A percentile compares a stretch with the other conserved stretches of the same genome.
Conservation (phyloP, 2,888 invertebrate species). For the Philonicus albiceps region DNA sequence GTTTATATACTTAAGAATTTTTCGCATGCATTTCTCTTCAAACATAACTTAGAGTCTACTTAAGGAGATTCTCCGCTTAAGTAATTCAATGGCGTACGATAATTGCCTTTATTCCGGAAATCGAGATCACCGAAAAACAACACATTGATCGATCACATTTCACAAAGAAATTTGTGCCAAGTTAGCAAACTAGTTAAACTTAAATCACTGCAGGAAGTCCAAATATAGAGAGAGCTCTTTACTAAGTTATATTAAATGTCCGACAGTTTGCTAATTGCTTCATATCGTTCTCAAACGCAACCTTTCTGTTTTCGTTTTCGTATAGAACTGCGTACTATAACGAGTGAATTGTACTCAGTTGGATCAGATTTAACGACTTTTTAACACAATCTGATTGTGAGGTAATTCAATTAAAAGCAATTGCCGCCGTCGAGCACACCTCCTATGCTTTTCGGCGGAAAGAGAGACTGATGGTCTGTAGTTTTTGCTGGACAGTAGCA, state of each 20-base stretch:
- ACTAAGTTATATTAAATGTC: neutral
- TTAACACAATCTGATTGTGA: slow-evolving; percentile 25
- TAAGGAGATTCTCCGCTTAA: neutral
- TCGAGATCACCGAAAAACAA: neutral
- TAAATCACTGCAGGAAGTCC: slow-evolving; percentile 7
- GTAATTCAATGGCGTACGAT: neutral
- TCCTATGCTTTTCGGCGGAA: neutral
- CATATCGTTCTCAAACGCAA: neutral
- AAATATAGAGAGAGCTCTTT: neutral
- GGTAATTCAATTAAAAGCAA: slow-evolving; percentile 29
- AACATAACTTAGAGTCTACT: neutral
- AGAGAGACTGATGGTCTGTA: neutral
- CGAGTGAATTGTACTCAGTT: neutral
- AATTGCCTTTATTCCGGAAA: neutral
- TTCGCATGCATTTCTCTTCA: neutral
- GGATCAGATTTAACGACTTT: neutral
- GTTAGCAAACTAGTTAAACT: neutral
- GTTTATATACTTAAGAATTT: slow-evolving; percentile 12
- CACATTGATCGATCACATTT: neutral
- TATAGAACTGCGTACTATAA: neutral
- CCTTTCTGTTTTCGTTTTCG: neutral
- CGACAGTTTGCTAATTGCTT: neutral
- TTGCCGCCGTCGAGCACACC: neutral
- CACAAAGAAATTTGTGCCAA: neutral
- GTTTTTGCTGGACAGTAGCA: neutral